Conservation (phyloP, 2,797 vertebrate species). For the Tragelaphus eurycerus region DNA sequence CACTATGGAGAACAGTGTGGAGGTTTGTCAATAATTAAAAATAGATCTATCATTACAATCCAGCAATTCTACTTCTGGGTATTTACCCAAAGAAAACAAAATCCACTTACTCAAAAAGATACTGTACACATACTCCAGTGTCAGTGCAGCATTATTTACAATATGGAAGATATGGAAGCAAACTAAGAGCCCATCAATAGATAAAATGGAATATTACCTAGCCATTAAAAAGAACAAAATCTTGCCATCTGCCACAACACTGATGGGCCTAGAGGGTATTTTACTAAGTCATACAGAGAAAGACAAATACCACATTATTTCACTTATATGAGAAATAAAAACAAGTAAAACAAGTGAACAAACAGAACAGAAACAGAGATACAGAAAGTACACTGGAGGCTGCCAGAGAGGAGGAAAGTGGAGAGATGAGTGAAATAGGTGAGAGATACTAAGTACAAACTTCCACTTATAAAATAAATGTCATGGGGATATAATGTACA, state of each 20-base stretch:
- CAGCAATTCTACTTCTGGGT: neutral
- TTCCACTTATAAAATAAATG: neutral
- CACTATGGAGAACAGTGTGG: neutral
- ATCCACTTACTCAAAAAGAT: neutral
- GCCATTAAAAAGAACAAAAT: neutral
- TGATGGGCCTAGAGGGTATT: neutral
- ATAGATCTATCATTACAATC: neutral
- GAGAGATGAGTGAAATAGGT: neutral
- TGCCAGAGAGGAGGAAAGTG: neutral
- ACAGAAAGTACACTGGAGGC: neutral
- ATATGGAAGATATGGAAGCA: neutral
- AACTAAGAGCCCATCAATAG: neutral
- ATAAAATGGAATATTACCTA: neutral
- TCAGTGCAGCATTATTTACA: neutral
- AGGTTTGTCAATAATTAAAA: neutral
- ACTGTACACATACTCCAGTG: neutral
- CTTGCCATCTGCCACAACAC: neutral
- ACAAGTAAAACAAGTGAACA: neutral
- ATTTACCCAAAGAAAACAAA: neutral
- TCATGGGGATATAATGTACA: neutral
- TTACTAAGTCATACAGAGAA: neutral
- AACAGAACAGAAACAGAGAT: neutral
- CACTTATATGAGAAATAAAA: neutral
- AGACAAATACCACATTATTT: neutral
- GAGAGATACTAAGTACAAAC: neutral